Base-by-base conservation (phyloP, 2,113 vertebrate genomes). In the Petrocephalus microphthalmus region DNA sequence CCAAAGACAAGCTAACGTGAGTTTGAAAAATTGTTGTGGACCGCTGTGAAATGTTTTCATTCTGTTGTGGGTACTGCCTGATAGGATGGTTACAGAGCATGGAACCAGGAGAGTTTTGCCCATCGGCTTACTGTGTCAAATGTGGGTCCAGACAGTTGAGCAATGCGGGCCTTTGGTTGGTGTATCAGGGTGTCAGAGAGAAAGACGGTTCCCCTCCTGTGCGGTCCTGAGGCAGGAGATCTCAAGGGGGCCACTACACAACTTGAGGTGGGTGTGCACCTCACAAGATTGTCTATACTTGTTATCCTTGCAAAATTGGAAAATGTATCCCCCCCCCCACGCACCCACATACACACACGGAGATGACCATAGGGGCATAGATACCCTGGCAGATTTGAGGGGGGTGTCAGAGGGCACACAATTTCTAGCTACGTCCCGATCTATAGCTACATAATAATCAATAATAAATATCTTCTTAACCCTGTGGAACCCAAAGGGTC, bases 241-340 rank as follows among this genome's bases (percentile, higher is more conserved):
- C 5, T 29, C 67, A 74, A 33, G 33, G 67, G 67, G 2, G 3
- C 67, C 29, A 37, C 29, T 29, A 5, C 13, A 17, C 67, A 74
- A 10, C 67, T 74, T 37, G 10, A 74, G 67, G 29, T 74, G 67
- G 67, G 4, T 0, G 11, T 74, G 11, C 1, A 37, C 67, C 67
- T 74, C 67, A 5, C 13, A 37, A 33, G 29, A 33, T 74, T 37
- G 17, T 6, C 29, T 74, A 2, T 37, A 11, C 25, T 74, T 37
- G 15, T 11, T 17, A 52, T 88, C 89, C 25, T 64, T 86, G 78
- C 89, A 74, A 90, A 74, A 90, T 53, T 15, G 88, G 64, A 2
- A 37, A 17, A 11, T 37, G 33, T 37, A 37, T 15, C 3, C 11
- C 67, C 67, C 29, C 25, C 4, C n/a, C n/a, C n/a, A n/a, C n/a